A percentile compares a stretch with the other conserved stretches of the same genome.
Conservation (phyloP, 92 coral and sea anemone genomes). For the Parazoanthus darwini region DNA sequence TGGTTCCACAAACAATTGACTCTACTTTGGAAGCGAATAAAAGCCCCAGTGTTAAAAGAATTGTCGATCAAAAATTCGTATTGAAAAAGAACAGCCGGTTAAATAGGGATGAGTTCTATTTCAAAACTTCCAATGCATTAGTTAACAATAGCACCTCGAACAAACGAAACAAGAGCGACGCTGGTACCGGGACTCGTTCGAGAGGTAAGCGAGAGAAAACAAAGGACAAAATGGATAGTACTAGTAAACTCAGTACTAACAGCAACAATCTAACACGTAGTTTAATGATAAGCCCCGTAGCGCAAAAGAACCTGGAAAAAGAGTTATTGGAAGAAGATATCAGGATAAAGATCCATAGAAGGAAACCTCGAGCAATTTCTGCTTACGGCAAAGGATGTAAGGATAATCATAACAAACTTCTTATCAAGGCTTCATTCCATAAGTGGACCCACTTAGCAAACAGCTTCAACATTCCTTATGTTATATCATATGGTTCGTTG, state of each 20-base stretch:
- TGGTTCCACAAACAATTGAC: background rate
- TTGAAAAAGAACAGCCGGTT: background rate
- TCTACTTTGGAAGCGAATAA: background rate
- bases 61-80: background rate
- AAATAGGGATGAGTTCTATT: background rate
- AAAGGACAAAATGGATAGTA: background rate
- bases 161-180: background rate
- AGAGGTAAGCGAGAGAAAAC: background rate
- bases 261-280: background rate
- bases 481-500: conserved; percentile 38
- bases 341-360: conserved; percentile 9
- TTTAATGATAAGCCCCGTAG: conserved; percentile 14
- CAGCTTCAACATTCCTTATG: conserved; percentile 5
- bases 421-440: background rate
- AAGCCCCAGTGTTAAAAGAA: background rate
- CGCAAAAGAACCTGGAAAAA: background rate
- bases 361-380: conserved; percentile 15
- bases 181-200: background rate
- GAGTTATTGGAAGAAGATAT: conserved; percentile 7
- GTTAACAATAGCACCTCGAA: background rate
- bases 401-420: conserved; percentile 25
- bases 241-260: too few species aligned
- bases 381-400: conserved; percentile 42
- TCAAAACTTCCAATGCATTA: background rate
- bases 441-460: conserved; percentile 32